These are phyloP conservation scores for Donacobius atricapilla DNA, from an alignment of 2,113 vertebrate genomes.

Conservation along the genomic window DNA sequence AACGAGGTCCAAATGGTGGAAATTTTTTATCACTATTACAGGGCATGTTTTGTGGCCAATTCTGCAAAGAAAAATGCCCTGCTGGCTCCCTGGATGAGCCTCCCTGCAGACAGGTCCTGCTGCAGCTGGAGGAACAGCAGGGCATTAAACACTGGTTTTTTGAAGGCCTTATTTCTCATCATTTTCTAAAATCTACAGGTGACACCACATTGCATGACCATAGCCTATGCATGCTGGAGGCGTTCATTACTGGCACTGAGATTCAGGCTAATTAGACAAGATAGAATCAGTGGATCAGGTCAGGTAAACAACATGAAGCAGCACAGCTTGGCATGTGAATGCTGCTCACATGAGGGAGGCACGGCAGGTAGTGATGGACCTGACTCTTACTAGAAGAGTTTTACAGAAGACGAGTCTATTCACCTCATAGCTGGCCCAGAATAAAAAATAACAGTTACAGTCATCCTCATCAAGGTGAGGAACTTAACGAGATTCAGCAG, in stretches of 20 bases:
- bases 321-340: conserved; percentile 64
- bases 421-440: not conserved
- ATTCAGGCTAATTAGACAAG: conserved; percentile 24
- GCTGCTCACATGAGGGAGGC: conserved; percentile 60
- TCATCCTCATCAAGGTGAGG: not conserved
- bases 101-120: not conserved
- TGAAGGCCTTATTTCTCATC: not conserved
- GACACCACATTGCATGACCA: not conserved
- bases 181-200: not conserved
- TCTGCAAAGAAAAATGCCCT: not conserved
- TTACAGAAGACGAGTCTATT: not conserved
- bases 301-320: conserved; percentile 63
- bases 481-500: not conserved
- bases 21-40: not conserved
- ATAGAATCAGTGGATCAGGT: not conserved
- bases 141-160: not conserved
- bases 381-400: not conserved
- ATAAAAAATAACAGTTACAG: not conserved
- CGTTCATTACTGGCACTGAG: not conserved
- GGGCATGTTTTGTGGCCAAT: not conserved
- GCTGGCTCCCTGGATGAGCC: not conserved
- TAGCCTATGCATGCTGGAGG: not conserved
- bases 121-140: not conserved
- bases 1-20: not conserved
- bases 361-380: not conserved